Percentiles rank a stretch among this genome's conserved stretches.
Evolutionary conservation across 2,888 invertebrate species (phyloP).

Genomic region (Bellardia pandia): DNA sequence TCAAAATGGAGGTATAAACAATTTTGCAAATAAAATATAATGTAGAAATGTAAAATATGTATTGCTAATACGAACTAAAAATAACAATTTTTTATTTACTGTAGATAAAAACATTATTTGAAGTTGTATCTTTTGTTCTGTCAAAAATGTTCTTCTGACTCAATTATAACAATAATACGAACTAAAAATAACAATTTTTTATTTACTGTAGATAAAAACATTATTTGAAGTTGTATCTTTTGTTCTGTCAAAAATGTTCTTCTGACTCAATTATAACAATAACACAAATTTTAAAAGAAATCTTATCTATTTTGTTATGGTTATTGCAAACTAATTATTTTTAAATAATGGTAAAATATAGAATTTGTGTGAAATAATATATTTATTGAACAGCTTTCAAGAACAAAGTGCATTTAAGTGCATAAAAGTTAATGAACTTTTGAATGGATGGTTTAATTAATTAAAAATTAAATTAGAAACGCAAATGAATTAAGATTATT

Average conservation of each 20-base stretch:
- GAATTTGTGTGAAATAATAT: background rate
- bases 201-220: background rate
- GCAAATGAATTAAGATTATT: background rate
- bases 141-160: background rate
- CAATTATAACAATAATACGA: slow-evolving; percentile 1
- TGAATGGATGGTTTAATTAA: slow-evolving; percentile 16
- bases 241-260: background rate
- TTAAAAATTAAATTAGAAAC: background rate
- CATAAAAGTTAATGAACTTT: slow-evolving; percentile 16
- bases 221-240: background rate
- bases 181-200: background rate
- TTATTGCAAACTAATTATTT: slow-evolving; percentile 2
- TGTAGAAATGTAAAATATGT: background rate
- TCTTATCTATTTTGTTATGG: slow-evolving; percentile 29
- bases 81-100: background rate
- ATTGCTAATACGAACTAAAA: background rate
- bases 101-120: background rate
- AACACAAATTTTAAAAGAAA: background rate
- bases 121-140: background rate
- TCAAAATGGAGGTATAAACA: background rate
- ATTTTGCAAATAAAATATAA: slow-evolving; percentile 6
- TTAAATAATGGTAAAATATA: slow-evolving; percentile 22
- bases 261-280: slow-evolving; percentile 1
- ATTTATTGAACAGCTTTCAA: background rate
- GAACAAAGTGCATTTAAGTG: background rate